Evolutionary conservation across 2,888 invertebrate species (phyloP), one percentile per base, ranked within the genome.

Genomic region (Hirtodrosophila histrioides): DNA sequence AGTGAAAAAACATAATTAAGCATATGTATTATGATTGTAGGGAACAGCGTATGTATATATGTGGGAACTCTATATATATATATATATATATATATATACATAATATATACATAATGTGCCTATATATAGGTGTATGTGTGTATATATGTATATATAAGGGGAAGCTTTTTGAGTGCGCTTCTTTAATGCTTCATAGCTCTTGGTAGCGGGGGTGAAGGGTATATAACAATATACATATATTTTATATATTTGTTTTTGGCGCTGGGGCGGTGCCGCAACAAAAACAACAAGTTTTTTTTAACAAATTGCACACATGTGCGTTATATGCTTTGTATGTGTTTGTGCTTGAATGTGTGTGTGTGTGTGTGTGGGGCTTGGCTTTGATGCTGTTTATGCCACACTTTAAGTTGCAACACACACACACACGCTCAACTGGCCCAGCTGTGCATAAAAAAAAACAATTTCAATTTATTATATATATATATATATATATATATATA

Each of bases 381-480:
- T 69, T 69, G 40, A 44, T 54, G 62, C 62, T 61, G 50, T 74
- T 69, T 55, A 53, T 64, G 60, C 58, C 60, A 39, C 57, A 58
- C 17, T 17, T 71, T 70, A 8, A 31, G 31, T 7, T 31, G 7
- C n/a, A 44, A 51, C 69, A 54, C 48, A 4, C 31, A 50, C 60
- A 46, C 36, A 57, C 37, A 35, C 35, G 33, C 31, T 17, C 33
- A 58, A 41, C 48, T 49, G 17, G 35, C 40, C 39, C 72, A 73
- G 73, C 73, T 76, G 73, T 76, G 77, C 68, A 67, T 63, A 53
- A 60, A 65, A 17, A 17, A 17, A 69, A 67, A 54, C 56, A 61
- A 46, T 76, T 75, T 74, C 39, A 64, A 69, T 75, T 78, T 78
- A 75, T 75, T 78, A 74, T 78, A 78, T 78, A 75, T 64, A 78